These are phyloP conservation scores for Lepilemur ruficaudatus DNA, from an alignment of 2,797 vertebrate genomes.

Conservation along the genomic window DNA sequence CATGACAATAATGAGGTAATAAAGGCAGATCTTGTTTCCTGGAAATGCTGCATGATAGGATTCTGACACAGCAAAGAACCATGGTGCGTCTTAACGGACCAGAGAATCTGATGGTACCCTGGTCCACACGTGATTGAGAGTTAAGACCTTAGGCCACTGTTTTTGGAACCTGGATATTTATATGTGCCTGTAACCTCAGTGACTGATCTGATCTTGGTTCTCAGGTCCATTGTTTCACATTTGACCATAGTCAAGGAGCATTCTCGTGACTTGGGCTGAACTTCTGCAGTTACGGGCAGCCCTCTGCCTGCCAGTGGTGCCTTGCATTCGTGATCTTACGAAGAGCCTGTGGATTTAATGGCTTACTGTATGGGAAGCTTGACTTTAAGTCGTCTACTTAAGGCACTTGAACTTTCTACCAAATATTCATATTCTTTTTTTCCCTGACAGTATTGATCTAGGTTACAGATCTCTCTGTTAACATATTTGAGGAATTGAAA, in stretches of 20 bases:
- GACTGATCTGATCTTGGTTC: not conserved
- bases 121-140: not conserved
- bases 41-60: not conserved
- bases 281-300: not conserved
- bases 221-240: not conserved
- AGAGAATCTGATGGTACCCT: not conserved
- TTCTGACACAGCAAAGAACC: not conserved
- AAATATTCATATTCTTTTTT: not conserved
- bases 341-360: not conserved
- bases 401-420: slow-evolving; percentile 26
- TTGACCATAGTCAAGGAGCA: not conserved
- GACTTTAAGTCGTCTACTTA: slow-evolving; percentile 16
- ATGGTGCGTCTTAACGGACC: not conserved
- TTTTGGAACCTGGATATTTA: not conserved
- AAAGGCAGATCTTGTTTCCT: slow-evolving; percentile 27
- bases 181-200: not conserved
- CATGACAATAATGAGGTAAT: not conserved
- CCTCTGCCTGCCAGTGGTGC: not conserved
- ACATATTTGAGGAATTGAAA: slow-evolving; percentile 1
- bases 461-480: not conserved
- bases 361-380: not conserved
- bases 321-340: not conserved
- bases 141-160: not conserved
- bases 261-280: not conserved
- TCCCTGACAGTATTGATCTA: not conserved